phyloP scores from a whole-genome alignment of 2,888 invertebrate species.

The Thereva nobilitata region DNA sequence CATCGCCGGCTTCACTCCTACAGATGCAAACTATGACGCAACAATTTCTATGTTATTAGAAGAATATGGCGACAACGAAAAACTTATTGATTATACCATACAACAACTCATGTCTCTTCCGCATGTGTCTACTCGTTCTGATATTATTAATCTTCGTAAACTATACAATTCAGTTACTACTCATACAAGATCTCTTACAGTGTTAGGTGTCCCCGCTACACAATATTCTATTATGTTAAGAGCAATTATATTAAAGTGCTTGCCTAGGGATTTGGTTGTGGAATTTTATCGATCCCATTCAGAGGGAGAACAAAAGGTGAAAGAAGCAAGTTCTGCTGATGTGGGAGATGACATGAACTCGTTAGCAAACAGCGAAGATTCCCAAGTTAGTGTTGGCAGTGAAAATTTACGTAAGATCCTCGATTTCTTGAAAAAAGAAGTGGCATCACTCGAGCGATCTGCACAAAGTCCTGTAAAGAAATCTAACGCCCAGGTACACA shows the following conservation, averaged over 20 bases:
- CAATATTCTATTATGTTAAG: slow-evolving; percentile 13
- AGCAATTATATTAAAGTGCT: slow-evolving; percentile 4
- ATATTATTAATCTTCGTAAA: slow-evolving; percentile 2
- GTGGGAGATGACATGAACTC: background rate
- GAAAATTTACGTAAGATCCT: background rate
- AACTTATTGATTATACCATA: slow-evolving; percentile 7
- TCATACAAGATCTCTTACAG: slow-evolving; percentile 5
- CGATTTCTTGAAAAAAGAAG: slow-evolving; percentile 1
- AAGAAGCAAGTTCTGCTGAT: background rate
- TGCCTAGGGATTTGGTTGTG: background rate
- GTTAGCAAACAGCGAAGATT: background rate
- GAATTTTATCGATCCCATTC: slow-evolving; percentile 5
- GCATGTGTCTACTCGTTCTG: background rate
- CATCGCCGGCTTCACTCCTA: background rate
- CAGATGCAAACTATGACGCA: slow-evolving; percentile 11
- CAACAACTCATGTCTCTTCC: slow-evolving; percentile 15
- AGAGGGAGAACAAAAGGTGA: background rate
- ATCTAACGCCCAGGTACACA: background rate
- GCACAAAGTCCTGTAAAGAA: background rate
- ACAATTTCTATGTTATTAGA: slow-evolving; percentile 1
- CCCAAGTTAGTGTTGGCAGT: background rate
- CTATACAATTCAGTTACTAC: slow-evolving; percentile 5
- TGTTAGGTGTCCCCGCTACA: background rate
- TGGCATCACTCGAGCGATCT: slow-evolving; percentile 1
- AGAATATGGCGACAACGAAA: slow-evolving; percentile 11